Conservation (phyloP, 2,113 vertebrate genomes). For the Uropsilus gracilis region DNA sequence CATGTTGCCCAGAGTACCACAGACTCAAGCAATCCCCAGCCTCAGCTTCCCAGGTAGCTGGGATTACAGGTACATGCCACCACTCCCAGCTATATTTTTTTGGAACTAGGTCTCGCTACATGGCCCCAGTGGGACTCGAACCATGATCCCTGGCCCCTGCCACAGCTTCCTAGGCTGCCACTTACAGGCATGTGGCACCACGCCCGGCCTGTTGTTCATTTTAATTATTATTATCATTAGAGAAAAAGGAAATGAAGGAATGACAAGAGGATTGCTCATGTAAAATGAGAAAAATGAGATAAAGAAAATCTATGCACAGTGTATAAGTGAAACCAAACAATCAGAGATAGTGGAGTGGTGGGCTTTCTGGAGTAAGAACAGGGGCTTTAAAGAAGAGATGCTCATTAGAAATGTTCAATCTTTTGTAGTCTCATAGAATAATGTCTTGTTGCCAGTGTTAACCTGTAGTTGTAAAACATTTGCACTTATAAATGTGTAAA, state of each 20-base stretch:
- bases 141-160: too few relatives aligned
- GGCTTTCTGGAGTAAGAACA: not conserved
- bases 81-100: too few relatives aligned
- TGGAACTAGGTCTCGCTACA: too few relatives aligned
- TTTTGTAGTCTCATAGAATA: not conserved
- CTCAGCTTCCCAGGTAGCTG: too few relatives aligned
- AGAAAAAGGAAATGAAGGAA: not conserved
- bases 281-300: not conserved
- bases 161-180: too few relatives aligned
- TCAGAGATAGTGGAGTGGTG: not conserved
- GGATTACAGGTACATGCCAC: too few relatives aligned
- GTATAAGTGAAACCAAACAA: not conserved
- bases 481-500: not conserved
- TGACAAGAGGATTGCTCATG: not conserved
- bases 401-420: not conserved
- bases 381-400: not conserved
- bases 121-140: too few relatives aligned
- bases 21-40: too few relatives aligned
- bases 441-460: not conserved
- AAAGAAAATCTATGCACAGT: not conserved
- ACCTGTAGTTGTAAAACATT: not conserved
- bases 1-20: too few relatives aligned
- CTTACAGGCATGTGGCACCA: too few relatives aligned
- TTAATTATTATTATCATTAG: not conserved
- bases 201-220: too few relatives aligned